Conservation (phyloP, 2,888 invertebrate species). For the Nemoura dubitans region DNA sequence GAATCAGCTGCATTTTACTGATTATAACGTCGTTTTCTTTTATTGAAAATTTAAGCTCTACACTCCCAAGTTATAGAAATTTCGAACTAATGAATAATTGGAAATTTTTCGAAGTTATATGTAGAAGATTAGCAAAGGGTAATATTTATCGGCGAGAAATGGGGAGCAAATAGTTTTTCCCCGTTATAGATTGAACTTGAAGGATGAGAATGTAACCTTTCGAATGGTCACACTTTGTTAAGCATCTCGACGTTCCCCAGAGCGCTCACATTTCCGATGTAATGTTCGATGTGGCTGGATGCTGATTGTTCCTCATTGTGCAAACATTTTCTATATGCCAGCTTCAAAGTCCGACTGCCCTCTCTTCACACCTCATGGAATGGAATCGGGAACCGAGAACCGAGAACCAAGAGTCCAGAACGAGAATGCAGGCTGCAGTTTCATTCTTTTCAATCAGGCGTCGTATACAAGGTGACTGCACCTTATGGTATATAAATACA, state of each 20-base stretch:
- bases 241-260: slow-evolving; percentile 2
- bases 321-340: background rate
- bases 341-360: background rate
- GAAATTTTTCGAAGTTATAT: background rate
- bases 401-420: too few species aligned
- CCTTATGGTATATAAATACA: too few species aligned
- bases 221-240: slow-evolving; percentile 35
- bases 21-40: background rate
- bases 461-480: too few species aligned
- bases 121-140: background rate
- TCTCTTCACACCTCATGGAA: background rate
- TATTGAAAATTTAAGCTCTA: background rate
- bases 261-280: slow-evolving; percentile 33
- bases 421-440: too few species aligned
- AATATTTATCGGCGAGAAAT: background rate
- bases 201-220: slow-evolving; percentile 26
- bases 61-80: background rate
- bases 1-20: background rate
- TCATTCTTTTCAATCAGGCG: too few species aligned
- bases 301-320: slow-evolving; percentile 10
- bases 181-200: background rate
- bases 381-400: too few species aligned
- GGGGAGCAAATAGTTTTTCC: background rate
- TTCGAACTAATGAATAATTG: background rate
- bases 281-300: slow-evolving; percentile 26